phyloP scores from a whole-genome alignment of 2,797 vertebrate genomes.

The Macroramphosus scolopax region DNA sequence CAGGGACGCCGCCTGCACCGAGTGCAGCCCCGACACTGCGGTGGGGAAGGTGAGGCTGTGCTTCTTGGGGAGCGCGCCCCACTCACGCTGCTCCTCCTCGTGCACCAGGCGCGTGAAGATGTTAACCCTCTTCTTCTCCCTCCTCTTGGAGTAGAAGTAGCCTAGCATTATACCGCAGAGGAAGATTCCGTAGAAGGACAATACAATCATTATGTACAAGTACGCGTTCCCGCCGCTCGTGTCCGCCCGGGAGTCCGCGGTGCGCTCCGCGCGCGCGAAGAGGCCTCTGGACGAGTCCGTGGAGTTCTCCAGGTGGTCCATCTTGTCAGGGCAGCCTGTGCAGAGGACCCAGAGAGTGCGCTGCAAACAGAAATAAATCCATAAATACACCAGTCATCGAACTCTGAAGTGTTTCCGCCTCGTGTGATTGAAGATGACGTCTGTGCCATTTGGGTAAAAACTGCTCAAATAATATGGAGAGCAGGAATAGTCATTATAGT shows the following conservation, averaged over 20 bases:
- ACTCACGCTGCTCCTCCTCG: conserved; percentile 88
- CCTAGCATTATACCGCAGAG: conserved; percentile 89
- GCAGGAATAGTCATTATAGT: no score
- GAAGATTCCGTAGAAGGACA: conserved; percentile 94
- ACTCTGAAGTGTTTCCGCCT: no score
- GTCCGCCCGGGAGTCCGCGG: conserved; percentile 19
- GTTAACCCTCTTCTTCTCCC: conserved; percentile 84
- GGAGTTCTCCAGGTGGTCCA: conserved; percentile 81
- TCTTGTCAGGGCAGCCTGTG: conserved; percentile 63
- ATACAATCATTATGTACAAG: conserved; percentile 88
- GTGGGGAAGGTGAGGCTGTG: conserved; percentile 71
- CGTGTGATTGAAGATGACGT: no score
- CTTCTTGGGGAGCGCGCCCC: conserved; percentile 85
- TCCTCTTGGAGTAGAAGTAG: conserved; percentile 90
- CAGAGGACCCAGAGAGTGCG: conserved; percentile 5
- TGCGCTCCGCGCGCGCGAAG: no score
- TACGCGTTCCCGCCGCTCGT: conserved; percentile 81
- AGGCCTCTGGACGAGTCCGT: conserved; percentile 73
- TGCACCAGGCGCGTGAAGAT: conserved; percentile 86
- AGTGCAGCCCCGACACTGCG: conserved; percentile 62
- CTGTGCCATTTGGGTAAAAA: no score
- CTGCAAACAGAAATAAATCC: background rate
- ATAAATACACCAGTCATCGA: background rate
- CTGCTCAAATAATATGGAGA: no score
- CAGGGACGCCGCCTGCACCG: conserved; percentile 78